Conservation (phyloP, 2,888 invertebrate genomes). For the Hemaris fuciformis region DNA sequence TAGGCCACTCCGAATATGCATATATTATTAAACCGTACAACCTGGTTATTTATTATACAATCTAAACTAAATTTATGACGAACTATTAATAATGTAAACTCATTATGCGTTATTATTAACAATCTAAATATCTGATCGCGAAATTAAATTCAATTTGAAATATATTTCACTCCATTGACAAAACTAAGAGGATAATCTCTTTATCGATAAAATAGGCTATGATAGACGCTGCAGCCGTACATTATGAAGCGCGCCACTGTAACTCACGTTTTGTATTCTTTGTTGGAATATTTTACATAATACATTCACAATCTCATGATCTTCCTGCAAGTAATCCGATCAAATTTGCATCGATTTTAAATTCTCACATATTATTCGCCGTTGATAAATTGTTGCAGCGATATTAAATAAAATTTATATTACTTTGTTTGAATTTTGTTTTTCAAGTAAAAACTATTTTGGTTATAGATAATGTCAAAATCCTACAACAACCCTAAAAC, state of each 20-base stretch:
- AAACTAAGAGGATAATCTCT: too few relatives aligned
- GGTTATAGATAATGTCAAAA: too few relatives aligned
- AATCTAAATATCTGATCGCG: too few relatives aligned
- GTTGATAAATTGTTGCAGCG: neutral
- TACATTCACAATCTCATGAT: constrained; percentile 7
- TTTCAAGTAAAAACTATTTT: neutral
- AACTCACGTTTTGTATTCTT: constrained; percentile 4
- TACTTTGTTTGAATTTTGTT: neutral
- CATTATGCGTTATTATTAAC: too few relatives aligned
- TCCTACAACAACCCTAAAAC: too few relatives aligned
- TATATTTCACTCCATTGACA: too few relatives aligned
- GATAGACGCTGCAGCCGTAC: neutral
- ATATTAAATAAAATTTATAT: neutral
- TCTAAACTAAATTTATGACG: too few relatives aligned
- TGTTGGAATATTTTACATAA: constrained; percentile 8
- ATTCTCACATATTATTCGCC: neutral
- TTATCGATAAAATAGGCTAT: neutral
- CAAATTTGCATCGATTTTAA: neutral
- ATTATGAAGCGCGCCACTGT: neutral
- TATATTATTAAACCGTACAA: too few relatives aligned
- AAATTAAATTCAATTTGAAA: too few relatives aligned
- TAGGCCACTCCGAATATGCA: too few relatives aligned
- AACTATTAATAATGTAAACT: too few relatives aligned
- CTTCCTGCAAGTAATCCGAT: constrained; percentile 7
- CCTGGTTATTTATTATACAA: too few relatives aligned